Base-by-base conservation (phyloP, 2,888 invertebrate species). In the Drosophila limbata region DNA sequence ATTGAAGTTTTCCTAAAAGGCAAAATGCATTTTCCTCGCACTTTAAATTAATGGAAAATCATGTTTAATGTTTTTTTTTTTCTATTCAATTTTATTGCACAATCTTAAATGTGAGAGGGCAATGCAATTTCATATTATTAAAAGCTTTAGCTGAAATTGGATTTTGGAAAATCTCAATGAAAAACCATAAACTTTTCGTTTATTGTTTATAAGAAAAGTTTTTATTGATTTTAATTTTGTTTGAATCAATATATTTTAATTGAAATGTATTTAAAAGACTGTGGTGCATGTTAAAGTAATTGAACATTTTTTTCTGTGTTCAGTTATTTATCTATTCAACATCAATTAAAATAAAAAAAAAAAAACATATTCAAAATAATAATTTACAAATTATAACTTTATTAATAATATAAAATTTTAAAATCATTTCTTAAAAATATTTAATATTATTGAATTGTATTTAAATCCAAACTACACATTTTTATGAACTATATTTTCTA, bases 1-100 rank as follows among this genome's bases (percentile, higher is more conserved):
- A 76, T 73, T 73, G 47, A 42, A 44, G 44, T 56, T 72, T 56
- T 37, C 51, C 21, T 42, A 21, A 21, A 31, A n/a, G 13, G 1
- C 9, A 1, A 15, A 25, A 25, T 35, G 37, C 21, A 21, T 17
- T 52, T 63, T 39, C 33, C 47, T 44, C 51, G 69, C 40, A 55
- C 59, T 73, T 45, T 11, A 52, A 51, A 37, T 28, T 50, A 55
- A 55, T 55, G 55, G 40, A 55, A 55, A 42, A 13, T 33, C 6
- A 17, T 50, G 19, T 10, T 21, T n/a, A 4, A 13, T 21, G 9
- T 8, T 5, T 42, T 42, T 8, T 5, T 42, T 42, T 51, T 51
- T 4, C 31, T 13, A 50, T 40, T 60, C 39, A 15, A 11, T 59
- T 59, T 50, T 39, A 40, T 40, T 9, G 48, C 9, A 9, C 31